Evolutionary conservation across 2,113 vertebrate species (phyloP).

Genomic region (Hylia prasina): DNA sequence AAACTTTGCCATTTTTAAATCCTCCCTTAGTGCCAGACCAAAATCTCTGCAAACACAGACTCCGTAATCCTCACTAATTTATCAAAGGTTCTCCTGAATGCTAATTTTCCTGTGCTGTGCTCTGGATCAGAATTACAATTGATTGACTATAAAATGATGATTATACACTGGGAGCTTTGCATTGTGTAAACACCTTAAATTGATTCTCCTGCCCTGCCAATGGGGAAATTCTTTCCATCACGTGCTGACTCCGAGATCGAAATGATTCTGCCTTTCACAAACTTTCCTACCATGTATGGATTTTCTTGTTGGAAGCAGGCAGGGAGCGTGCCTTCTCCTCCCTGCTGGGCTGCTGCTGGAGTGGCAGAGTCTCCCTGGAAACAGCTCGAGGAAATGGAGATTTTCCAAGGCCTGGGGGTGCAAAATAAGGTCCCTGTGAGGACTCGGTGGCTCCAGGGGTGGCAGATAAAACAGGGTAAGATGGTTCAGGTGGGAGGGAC

Average conservation of each 20-base stretch:
- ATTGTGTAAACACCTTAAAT: conserved; percentile 46
- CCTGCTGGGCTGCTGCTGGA: not conserved
- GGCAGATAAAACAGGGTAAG: not conserved
- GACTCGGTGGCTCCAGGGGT: not conserved
- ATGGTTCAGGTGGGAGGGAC: not conserved
- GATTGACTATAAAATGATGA: conserved; percentile 61
- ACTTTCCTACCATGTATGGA: conserved; percentile 48
- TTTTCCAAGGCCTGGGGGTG: not conserved
- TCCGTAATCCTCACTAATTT: conserved; percentile 38
- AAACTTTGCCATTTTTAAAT: conserved; percentile 52
- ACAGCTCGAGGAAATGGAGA: not conserved
- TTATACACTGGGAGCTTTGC: conserved; percentile 38
- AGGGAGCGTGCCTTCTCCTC: not conserved
- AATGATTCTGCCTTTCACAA: not conserved
- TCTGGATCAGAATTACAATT: conserved; percentile 32
- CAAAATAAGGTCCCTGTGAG: not conserved
- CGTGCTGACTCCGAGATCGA: not conserved
- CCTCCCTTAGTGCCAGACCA: conserved; percentile 9
- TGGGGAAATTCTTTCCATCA: conserved; percentile 30
- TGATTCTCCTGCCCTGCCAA: conserved; percentile 34
- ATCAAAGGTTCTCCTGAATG: conserved; percentile 30
- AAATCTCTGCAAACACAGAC: conserved; percentile 45
- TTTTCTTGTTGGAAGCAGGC: not conserved
- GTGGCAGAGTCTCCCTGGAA: not conserved
- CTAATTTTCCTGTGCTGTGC: not conserved